Evolutionary conservation across 2,888 invertebrate species (phyloP), one percentile per base, ranked within the genome.

Genomic region (Meandrusa payeni): DNA sequence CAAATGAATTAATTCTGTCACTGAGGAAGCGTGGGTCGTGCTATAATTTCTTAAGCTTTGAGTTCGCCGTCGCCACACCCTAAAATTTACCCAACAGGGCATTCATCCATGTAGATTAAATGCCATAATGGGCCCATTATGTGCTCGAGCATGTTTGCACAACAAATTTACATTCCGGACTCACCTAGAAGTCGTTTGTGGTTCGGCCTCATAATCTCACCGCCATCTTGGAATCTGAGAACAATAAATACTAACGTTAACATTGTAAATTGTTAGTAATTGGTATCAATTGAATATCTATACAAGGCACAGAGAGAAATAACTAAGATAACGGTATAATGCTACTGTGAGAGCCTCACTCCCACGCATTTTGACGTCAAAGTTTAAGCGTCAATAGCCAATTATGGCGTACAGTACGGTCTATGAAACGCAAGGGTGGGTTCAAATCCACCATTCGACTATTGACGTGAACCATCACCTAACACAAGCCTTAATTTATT

Each of bases 161-260:
- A 57, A 58, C 58, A 59, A 47, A 68, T 71, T 70, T 70, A 63
- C 61, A 76, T 66, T 68, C 61, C 58, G 52, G 51, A 74, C 83
- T 83, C 58, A 82, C 85, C 78, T 81, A 73, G 71, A 75, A 69
- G 57, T 61, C 49, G 67, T 62, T 67, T 60, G 61, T 57, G 49
- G 59, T 59, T 55, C 59, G 59, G 58, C 62, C 69, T 83, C 82
- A 83, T 83, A 80, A 81, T 70, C 75, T 72, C 58, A 53, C 57
- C 62, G 68, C 66, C 82, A 83, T 83, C 57, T 62, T 74, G 59
- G 56, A 59, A 78, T 74, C 86, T 85, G 85, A 28, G 59, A 72
- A 69, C 59, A 81, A 69, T 62, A 61, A 64, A 61, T 56, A 44
- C 54, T 20, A 44, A 43, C 27, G 11, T 43, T 47, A 47, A 47